Percentiles rank a stretch among this genome's conserved stretches.
These are phyloP conservation scores for Eupithecia dodoneata DNA, from an alignment of 2,888 invertebrate species.

Conservation along the genomic window DNA sequence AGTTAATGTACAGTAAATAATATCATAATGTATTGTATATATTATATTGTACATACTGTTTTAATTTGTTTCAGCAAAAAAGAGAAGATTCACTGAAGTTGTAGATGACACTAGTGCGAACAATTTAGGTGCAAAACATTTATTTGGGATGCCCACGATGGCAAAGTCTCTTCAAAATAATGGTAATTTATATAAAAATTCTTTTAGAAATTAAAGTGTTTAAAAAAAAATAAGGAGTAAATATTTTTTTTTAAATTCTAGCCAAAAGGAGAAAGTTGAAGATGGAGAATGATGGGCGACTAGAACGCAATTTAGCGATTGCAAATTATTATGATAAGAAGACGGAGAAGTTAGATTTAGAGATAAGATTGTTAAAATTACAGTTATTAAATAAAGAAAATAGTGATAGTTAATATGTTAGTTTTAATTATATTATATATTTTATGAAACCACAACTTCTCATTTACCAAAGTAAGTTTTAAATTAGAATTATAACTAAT, in stretches of 20 bases:
- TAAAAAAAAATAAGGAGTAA: neutral
- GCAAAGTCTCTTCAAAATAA: neutral
- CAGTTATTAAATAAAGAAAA: constrained; percentile 13
- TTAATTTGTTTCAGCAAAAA: constrained; percentile 1
- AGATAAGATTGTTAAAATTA: neutral
- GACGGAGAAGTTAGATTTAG: neutral
- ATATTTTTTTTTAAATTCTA: neutral
- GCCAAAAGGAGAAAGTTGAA: neutral
- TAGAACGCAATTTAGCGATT: neutral
- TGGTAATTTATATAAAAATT: neutral
- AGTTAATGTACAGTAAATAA: neutral
- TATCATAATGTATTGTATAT: too few relatives aligned
- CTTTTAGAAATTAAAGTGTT: neutral
- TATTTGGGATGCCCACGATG: too few relatives aligned
- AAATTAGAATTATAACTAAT: too few relatives aligned
- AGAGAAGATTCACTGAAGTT: neutral
- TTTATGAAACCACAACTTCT: neutral
- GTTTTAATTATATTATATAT: neutral
- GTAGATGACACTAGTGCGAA: neutral
- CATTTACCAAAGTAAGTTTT: neutral
- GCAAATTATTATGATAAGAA: constrained; percentile 1
- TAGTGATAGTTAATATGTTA: neutral
- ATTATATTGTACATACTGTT: too few relatives aligned
- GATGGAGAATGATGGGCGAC: neutral
- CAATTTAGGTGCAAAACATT: too few relatives aligned